Conservation (phyloP, 2,888 invertebrate species). For the Lomographa bimaculata region DNA sequence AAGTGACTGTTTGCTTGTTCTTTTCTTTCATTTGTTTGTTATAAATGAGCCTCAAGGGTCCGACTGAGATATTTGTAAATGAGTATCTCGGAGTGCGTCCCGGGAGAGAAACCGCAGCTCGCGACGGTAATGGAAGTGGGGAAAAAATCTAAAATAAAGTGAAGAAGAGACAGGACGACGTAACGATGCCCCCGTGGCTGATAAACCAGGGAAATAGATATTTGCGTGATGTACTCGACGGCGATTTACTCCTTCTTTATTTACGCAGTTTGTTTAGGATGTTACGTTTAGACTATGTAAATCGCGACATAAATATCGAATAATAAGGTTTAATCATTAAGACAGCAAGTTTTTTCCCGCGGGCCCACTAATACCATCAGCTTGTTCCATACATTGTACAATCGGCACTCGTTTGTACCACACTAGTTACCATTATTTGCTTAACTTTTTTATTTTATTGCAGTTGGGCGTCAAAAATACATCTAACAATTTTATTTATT, state of each 20-base stretch:
- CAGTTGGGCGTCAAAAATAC: too few species aligned
- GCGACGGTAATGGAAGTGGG: conserved; percentile 58
- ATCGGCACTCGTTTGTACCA: too few species aligned
- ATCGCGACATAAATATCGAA: too few species aligned
- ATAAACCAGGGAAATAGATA: conserved; percentile 45
- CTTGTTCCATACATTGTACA: too few species aligned
- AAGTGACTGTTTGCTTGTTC: conserved; percentile 26
- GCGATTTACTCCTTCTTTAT: conserved; percentile 4
- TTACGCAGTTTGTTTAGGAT: too few species aligned
- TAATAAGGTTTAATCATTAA: too few species aligned
- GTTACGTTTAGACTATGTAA: too few species aligned
- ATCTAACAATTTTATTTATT: too few species aligned
- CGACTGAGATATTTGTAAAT: conserved; percentile 58
- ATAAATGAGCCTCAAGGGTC: conserved; percentile 40
- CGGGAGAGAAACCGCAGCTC: conserved; percentile 43
- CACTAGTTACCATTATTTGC: too few species aligned
- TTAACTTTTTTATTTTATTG: too few species aligned
- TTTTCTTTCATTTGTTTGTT: conserved; percentile 35
- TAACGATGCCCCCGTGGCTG: conserved; percentile 48
- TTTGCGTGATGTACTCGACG: conserved; percentile 33
- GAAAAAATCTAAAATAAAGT: conserved; percentile 56
- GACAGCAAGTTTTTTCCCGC: too few species aligned
- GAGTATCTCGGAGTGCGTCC: conserved; percentile 49
- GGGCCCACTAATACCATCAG: too few species aligned
- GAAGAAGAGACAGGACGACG: conserved; percentile 40